A percentile compares a stretch with the other conserved stretches of the same genome.
phyloP scores from a whole-genome alignment of 2,797 vertebrate genomes.

The Sebastes flavidus region DNA sequence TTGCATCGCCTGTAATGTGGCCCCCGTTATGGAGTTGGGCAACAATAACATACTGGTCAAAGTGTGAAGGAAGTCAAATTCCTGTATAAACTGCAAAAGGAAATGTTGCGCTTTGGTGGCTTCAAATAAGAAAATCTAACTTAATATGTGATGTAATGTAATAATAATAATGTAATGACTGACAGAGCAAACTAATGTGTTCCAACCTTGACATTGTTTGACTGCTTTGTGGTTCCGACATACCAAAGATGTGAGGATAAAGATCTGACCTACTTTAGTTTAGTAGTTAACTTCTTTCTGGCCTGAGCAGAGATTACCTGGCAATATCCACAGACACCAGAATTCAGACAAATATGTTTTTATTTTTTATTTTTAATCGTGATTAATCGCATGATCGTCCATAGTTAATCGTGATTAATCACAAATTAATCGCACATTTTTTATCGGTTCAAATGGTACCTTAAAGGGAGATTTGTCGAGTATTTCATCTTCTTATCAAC shows the following conservation, averaged over 20 bases:
- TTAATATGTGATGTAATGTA: not conserved
- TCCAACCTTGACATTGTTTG: not conserved
- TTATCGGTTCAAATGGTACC: too few species aligned
- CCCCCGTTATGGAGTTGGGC: not conserved
- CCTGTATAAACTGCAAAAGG: not conserved
- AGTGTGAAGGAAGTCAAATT: not conserved
- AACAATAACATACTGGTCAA: not conserved
- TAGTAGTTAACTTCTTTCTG: not conserved
- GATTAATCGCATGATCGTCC: too few species aligned
- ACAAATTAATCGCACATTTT: too few species aligned
- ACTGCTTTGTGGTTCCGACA: not conserved
- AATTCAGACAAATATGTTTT: not conserved
- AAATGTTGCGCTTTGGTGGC: not conserved
- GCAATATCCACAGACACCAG: not conserved
- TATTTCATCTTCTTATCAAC: too few species aligned
- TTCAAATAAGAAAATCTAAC: not conserved
- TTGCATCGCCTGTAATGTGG: constrained; percentile 28
- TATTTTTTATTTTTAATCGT: too few species aligned
- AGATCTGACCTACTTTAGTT: not conserved
- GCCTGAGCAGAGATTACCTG: not conserved
- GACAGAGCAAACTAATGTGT: not conserved
- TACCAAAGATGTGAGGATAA: not conserved
- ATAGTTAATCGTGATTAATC: too few species aligned
- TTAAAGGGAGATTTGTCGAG: too few species aligned
- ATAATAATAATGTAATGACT: not conserved